Base-by-base conservation (phyloP, 2,888 invertebrate genomes). In the Meiosimyza decipiens region DNA sequence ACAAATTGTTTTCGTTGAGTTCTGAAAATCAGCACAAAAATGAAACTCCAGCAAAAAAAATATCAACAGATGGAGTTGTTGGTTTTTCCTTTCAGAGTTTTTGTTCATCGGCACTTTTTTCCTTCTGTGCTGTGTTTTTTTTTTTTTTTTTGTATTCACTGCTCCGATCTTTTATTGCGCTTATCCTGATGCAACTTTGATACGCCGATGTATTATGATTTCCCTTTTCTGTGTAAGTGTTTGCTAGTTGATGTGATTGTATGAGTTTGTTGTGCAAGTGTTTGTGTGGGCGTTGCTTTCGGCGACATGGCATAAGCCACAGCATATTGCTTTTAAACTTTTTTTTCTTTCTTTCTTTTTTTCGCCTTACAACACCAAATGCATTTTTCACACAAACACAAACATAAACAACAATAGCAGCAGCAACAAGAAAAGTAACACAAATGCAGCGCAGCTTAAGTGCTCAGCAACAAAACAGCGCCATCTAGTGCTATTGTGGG, bases 261-360 rank as follows among this genome's bases (percentile, higher is more conserved):
- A 28, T 67, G 16, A 40, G 40, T 40, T 12, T 49, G 16, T 33
- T 65, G 13, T 64, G 51, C 28, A 52, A 16, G 13, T 66, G 13
- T 54, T 62, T 28, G 47, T 47, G 62, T 47, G 47, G 47, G 16
- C 62, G 47, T 47, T 62, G 62, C 62, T 47, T 22, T 11, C 40
- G 33, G 62, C 62, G 54, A 40, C 52, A 40, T 33, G 54, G 33
- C n/a, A 28, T 52, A 66, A 66, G 66, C 66, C 54, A 16, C 66
- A 66, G 52, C 66, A 54, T 66, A 66, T 66, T 66, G 66, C 66
- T 50, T 66, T 66, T 52, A 28, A 66, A 66, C 54, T 54, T 11
- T 9, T 57, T 57, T 6, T 40, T 40, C 1, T 57, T 28, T 11
- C 12, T 57, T 57, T 28, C 28, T 57, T 57, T 18, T 28, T 57